These are phyloP conservation scores for Chondrosia reniformis DNA, from an alignment of 37 sponge, comb jelly and placozoan genomes.

Conservation along the genomic window DNA sequence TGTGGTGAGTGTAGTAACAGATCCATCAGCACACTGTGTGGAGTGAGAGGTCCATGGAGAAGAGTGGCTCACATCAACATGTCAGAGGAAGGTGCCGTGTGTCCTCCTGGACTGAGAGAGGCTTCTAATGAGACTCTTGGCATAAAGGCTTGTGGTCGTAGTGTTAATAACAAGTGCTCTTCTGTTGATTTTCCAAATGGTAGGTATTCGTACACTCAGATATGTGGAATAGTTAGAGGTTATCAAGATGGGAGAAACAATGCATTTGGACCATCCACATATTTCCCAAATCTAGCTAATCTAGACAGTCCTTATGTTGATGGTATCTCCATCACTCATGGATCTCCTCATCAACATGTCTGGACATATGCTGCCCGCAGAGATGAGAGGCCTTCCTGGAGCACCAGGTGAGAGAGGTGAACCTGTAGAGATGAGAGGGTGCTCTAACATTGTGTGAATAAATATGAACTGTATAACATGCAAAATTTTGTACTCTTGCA, in stretches of 20 bases:
- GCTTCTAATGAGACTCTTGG: background rate
- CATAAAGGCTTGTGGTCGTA: conserved; percentile 17
- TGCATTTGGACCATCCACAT: conserved; percentile 11
- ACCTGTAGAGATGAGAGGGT: too few species aligned
- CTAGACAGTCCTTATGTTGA: conserved; percentile 12
- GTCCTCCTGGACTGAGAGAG: background rate
- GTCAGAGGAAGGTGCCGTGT: conserved; percentile 1
- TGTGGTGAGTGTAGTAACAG: too few species aligned
- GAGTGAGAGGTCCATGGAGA: conserved; percentile 8
- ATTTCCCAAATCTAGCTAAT: background rate
- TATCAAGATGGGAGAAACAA: conserved; percentile 8
- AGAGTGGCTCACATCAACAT: conserved; percentile 20
- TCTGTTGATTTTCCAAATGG: background rate
- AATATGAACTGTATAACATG: too few species aligned
- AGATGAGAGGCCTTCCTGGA: background rate
- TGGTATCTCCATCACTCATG: conserved; percentile 21
- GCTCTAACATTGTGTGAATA: background rate
- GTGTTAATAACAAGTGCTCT: background rate
- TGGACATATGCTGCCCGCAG: conserved; percentile 6
- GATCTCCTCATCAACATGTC: conserved; percentile 15
- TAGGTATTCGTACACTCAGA: background rate
- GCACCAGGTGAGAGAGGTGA: background rate
- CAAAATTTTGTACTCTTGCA: too few species aligned
- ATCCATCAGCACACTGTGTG: background rate
- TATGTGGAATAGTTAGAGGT: conserved; percentile 9